Evolutionary conservation across 2,797 vertebrate species (phyloP).

Genomic region (Crocidura indochinensis): DNA sequence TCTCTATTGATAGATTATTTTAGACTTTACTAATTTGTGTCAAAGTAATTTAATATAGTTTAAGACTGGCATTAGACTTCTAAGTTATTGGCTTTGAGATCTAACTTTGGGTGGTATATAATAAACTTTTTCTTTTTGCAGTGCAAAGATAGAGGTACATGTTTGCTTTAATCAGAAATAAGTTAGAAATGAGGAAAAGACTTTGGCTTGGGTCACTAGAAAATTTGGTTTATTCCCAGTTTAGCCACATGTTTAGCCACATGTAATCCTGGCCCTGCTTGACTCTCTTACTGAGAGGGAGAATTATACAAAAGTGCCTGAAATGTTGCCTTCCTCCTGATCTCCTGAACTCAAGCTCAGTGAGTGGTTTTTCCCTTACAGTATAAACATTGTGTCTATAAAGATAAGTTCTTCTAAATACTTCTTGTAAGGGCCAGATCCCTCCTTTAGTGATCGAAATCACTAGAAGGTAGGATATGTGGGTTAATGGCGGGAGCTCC

Average conservation of each 20-base stretch:
- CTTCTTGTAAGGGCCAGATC: neutral
- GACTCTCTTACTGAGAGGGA: neutral
- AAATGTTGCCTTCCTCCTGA: too few relatives aligned
- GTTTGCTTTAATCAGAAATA: slow-evolving; percentile 43
- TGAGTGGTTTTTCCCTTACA: neutral
- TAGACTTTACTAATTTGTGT: slow-evolving; percentile 25
- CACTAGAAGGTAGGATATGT: neutral
- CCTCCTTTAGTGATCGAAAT: neutral
- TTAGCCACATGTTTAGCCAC: neutral
- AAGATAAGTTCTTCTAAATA: slow-evolving; percentile 24
- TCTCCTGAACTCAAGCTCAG: neutral
- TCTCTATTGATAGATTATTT: slow-evolving; percentile 29
- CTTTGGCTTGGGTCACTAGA: neutral
- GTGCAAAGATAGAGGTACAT: neutral
- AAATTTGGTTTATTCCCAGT: neutral
- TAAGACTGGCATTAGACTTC: neutral
- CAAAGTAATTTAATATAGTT: neutral
- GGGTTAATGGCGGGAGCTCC: too few relatives aligned
- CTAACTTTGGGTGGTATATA: slow-evolving; percentile 11
- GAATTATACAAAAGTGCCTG: neutral
- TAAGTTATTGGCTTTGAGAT: neutral
- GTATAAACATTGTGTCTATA: neutral
- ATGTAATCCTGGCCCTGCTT: neutral
- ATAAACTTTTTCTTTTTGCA: neutral
- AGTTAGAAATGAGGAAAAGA: neutral